Conservation (phyloP, 2,797 vertebrate species). For the Centropyge bicolor region DNA sequence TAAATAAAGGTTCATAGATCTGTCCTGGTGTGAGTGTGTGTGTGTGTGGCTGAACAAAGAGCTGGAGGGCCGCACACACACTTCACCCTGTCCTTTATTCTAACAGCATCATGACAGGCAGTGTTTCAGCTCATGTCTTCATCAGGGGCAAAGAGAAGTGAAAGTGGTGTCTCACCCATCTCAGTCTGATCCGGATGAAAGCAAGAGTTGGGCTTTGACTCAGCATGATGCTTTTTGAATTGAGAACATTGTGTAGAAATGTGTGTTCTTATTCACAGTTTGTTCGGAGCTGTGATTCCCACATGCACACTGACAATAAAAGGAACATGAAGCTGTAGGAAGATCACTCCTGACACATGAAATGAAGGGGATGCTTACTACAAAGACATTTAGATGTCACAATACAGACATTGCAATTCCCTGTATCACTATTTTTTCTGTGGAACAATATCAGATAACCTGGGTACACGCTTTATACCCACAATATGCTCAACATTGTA, state of each 20-base stretch:
- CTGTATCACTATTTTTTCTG: neutral
- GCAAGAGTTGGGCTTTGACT: constrained; percentile 3
- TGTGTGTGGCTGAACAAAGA: constrained; percentile 68
- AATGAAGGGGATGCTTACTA: constrained; percentile 3
- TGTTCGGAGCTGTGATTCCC: neutral
- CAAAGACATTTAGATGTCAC: neutral
- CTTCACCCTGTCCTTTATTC: constrained; percentile 23
- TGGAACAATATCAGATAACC: neutral
- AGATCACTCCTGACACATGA: neutral
- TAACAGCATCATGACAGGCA: neutral
- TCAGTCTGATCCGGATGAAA: neutral
- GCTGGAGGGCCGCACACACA: constrained; percentile 30
- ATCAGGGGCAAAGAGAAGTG: neutral
- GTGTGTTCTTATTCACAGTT: constrained; percentile 8
- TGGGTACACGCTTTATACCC: neutral
- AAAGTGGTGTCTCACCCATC: constrained; percentile 21
- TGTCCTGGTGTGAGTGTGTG: constrained; percentile 25
- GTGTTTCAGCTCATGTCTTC: neutral
- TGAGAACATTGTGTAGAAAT: neutral
- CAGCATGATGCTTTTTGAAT: neutral
- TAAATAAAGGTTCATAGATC: constrained; percentile 1
- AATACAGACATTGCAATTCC: neutral
- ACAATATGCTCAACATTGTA: neutral
- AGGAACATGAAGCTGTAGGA: constrained; percentile 12
- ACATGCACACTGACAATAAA: constrained; percentile 11